These are phyloP conservation scores for Anthophora plumipes DNA, from an alignment of 2,888 invertebrate genomes.

Conservation along the genomic window DNA sequence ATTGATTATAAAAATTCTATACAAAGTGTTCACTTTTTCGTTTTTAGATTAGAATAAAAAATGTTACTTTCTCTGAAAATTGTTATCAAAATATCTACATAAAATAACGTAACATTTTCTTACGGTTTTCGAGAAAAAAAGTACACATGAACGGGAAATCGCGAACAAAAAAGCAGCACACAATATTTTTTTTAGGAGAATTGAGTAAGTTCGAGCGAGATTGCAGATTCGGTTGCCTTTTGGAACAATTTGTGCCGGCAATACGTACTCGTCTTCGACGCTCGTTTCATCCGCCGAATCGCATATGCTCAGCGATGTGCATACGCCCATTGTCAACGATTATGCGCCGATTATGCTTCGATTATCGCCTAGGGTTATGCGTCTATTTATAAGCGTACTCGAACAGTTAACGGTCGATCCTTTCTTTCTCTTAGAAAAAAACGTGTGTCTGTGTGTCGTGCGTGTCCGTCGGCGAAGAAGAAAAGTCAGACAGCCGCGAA, in stretches of 20 bases:
- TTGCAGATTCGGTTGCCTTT: slow-evolving; percentile 10
- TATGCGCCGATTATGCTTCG: slow-evolving; percentile 58
- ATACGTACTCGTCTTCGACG: slow-evolving; percentile 66
- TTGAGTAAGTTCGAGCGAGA: slow-evolving; percentile 42
- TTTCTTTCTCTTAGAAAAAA: slow-evolving; percentile 10
- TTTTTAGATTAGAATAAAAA: too few species aligned
- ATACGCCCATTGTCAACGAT: slow-evolving; percentile 66
- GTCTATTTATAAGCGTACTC: slow-evolving; percentile 57
- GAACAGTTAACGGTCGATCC: slow-evolving; percentile 38
- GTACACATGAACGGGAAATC: too few species aligned
- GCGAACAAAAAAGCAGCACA: too few species aligned
- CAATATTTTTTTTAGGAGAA: too few species aligned
- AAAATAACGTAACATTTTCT: too few species aligned
- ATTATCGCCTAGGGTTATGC: slow-evolving; percentile 54
- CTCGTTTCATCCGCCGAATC: slow-evolving; percentile 64
- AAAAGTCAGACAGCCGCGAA: background rate
- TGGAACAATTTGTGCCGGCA: slow-evolving; percentile 6
- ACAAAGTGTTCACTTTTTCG: too few species aligned
- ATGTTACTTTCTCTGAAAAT: too few species aligned
- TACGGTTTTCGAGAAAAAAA: too few species aligned
- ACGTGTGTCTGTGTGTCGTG: background rate
- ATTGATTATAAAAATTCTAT: too few species aligned
- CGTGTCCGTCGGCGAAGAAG: background rate
- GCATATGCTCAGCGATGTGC: slow-evolving; percentile 66
- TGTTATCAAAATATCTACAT: too few species aligned